phyloP scores from a whole-genome alignment of 2,888 invertebrate species.

The Watsonalla cultraria region DNA sequence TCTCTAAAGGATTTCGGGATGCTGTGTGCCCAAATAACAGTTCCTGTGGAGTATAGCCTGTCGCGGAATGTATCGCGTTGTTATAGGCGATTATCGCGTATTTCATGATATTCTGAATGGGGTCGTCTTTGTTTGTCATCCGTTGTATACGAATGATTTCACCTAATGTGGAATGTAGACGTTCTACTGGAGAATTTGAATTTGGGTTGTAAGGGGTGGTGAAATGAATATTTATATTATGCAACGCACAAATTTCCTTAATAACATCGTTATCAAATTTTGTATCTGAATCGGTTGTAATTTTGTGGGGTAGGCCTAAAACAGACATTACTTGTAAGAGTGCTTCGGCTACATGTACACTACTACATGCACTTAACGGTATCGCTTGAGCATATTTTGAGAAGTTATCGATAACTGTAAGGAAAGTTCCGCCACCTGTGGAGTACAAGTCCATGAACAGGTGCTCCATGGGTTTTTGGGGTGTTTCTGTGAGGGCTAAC shows the following conservation, averaged over 20 bases:
- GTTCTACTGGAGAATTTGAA: too few relatives aligned
- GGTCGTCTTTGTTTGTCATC: constrained; percentile 19
- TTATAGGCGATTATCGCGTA: constrained; percentile 28
- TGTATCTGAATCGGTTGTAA: constrained; percentile 23
- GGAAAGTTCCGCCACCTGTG: constrained; percentile 15
- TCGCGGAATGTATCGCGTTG: constrained; percentile 24
- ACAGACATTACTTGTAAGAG: constrained; percentile 15
- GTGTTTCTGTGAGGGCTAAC: constrained; percentile 17
- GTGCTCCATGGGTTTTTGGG: constrained; percentile 6
- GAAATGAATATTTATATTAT: constrained; percentile 18
- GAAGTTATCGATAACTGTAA: constrained; percentile 26
- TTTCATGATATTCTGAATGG: constrained; percentile 22
- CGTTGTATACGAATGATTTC: constrained; percentile 19
- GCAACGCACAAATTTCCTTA: constrained; percentile 17
- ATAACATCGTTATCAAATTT: constrained; percentile 28
- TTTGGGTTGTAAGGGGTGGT: constrained; percentile 21
- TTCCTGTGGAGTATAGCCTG: constrained; percentile 25
- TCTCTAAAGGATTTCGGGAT: constrained; percentile 26
- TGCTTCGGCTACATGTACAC: constrained; percentile 19
- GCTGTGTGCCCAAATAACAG: constrained; percentile 27
- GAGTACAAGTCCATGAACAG: constrained; percentile 15
- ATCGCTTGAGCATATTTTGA: constrained; percentile 24
- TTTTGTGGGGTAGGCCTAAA: constrained; percentile 18
- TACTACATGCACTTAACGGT: constrained; percentile 14
- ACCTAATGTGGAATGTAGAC: constrained; percentile 15